These are phyloP conservation scores for Pararge aegeria DNA, from an alignment of 1,140 invertebrate species.

Conservation along the genomic window DNA sequence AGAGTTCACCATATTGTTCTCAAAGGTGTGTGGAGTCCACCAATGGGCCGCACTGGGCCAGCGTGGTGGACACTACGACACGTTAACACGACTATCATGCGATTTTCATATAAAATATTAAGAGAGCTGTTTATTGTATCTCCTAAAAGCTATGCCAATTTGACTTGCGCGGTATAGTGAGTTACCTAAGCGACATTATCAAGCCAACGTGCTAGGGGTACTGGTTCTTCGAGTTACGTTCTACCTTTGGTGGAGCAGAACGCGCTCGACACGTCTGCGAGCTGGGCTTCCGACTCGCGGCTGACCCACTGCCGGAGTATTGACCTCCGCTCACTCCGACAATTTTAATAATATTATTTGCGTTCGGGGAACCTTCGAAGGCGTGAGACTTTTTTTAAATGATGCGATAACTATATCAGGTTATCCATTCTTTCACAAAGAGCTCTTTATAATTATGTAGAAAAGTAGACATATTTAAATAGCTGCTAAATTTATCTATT, in stretches of 20 bases:
- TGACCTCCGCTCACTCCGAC: constrained; percentile 53
- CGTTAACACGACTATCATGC: too few relatives aligned
- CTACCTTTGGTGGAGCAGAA: constrained; percentile 5
- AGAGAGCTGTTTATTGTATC: too few relatives aligned
- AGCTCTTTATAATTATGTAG: constrained; percentile 1
- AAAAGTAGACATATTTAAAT: background rate
- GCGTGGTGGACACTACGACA: too few relatives aligned
- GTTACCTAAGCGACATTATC: too few relatives aligned
- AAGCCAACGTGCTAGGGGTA: too few relatives aligned
- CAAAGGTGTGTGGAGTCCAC: too few relatives aligned
- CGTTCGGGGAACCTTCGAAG: constrained; percentile 22
- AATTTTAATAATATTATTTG: constrained; percentile 39
- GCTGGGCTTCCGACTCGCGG: constrained; percentile 42
- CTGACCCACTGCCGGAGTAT: constrained; percentile 62
- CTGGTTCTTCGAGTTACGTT: background rate
- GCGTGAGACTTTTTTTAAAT: constrained; percentile 25
- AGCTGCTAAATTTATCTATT: background rate
- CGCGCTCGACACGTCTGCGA: constrained; percentile 24
- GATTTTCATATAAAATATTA: too few relatives aligned
- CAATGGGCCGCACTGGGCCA: too few relatives aligned
- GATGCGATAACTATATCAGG: constrained; percentile 17
- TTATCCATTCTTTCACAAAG: background rate
- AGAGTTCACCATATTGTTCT: too few relatives aligned
- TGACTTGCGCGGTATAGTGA: too few relatives aligned
- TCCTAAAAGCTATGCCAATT: too few relatives aligned